A percentile compares a stretch with the other conserved stretches of the same genome.
Conservation (phyloP, 2,113 vertebrate genomes). For the Camelus bactrianus region DNA sequence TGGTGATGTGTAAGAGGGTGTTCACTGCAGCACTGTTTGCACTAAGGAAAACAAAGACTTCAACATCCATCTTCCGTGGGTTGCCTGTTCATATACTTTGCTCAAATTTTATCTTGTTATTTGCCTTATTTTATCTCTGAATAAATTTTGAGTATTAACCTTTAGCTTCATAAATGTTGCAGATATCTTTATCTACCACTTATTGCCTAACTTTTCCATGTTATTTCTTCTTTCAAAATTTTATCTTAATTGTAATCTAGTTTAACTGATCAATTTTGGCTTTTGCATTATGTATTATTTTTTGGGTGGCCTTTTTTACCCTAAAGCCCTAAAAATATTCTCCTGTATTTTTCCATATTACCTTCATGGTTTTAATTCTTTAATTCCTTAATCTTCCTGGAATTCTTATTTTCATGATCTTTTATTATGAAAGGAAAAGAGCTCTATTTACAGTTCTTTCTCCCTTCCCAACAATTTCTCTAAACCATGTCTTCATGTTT, state of each 20-base stretch:
- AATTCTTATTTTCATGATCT: neutral
- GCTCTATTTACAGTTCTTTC: neutral
- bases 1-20: rapidly evolving
- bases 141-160: neutral
- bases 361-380: neutral
- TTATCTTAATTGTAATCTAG: neutral
- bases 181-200: neutral
- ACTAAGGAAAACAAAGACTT: neutral
- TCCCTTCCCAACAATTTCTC: neutral
- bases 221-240: neutral
- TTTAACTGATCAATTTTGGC: neutral
- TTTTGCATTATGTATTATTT: neutral
- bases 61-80: neutral
- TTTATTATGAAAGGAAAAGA: neutral
- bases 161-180: neutral
- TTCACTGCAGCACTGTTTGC: neutral
- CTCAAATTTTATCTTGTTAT: neutral
- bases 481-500: neutral
- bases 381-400: neutral
- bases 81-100: neutral
- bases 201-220: neutral
- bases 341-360: neutral
- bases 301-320: neutral
- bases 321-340: neutral
- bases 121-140: neutral